Evolutionary conservation across 2,113 vertebrate genomes (phyloP), one percentile per base, ranked within the genome.

Genomic region (Lota lota): DNA sequence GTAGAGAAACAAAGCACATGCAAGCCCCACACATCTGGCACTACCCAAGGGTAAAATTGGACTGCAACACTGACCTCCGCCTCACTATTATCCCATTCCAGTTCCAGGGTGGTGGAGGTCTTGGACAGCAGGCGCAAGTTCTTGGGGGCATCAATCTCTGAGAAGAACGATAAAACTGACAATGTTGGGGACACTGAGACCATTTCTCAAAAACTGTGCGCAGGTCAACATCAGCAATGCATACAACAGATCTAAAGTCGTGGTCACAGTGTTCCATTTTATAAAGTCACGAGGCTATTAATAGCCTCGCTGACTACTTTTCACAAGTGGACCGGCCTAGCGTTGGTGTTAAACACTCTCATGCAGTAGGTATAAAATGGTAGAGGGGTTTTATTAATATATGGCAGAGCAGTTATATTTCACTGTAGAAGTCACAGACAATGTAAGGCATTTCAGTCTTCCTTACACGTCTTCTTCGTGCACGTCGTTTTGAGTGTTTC

Each of bases 71-170:
- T 78, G 79, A 90, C 88, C 75, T 96, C 94, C 0, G 97, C 97
- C 76, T 98, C 96, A 0, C 97, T 99, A 89, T 99, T 98, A 84
- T 99, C 97, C 97, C 97, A 99, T 20, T 98, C 89, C 0, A 99
- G 89, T 73, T 96, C 95, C 16, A 99, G 92, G 63, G 90, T 91
- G 77, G 90, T 92, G 1, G 95, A 94, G 0, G 85, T 94, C 74
- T 93, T 94, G 0, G 92, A 93, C 50, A 95, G 83, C 12, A 98
- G 94, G 22, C 94, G 89, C 64, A 95, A 77, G 83, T 99, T 98
- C 89, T 97, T 98, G 62, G 97, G 97, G 11, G 97, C 95, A 67
- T 99, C 97, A 0, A 99, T 95, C 88, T 98, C 97, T 99, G 89
- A 67, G 71, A 77, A 92, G 74, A 92, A 88, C 59, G 90, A 90